Base-by-base conservation (phyloP, 2,888 invertebrate genomes). In the Orthosia cruda region DNA sequence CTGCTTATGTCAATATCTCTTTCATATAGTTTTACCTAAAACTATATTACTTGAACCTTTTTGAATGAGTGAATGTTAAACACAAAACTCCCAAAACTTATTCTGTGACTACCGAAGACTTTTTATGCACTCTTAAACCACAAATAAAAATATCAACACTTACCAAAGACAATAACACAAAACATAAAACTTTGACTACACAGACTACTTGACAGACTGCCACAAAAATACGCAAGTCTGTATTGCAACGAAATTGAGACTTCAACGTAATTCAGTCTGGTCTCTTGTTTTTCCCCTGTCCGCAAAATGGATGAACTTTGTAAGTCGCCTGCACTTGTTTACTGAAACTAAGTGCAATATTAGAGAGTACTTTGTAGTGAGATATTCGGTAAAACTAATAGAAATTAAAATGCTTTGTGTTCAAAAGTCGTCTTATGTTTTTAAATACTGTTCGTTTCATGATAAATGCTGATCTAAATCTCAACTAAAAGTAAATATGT, bases 161-260 rank as follows among this genome's bases (percentile, higher is more conserved):
- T 23, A 50, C 9, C 7, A 26, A 67, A 63, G 50, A 50, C n/a
- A 58, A 61, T 50, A 61, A 32, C 52, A 67, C 65, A 69, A 65
- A 71, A 68, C 20, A 71, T 64, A 63, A 70, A 18, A 18, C 59
- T 54, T 75, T 54, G 47, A 69, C 40, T 75, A 57, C 23, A 45
- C 71, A 75, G 50, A 54, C 32, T 70, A 64, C 71, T 79, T 71
- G 67, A 52, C 32, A 61, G 65, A 23, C n/a, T 12, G 47, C 47
- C n/a, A 49, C 64, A 55, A 69, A 59, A 69, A 47, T 50, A 82
- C 57, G 62, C 61, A 47, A 66, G n/a, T 62, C 49, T 32, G 26
- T 52, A 63, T 74, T 73, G 71, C 54, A 71, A 78, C 67, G 66
- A 79, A 81, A 79, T 77, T 81, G 70, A 76, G 66, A 68, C 68